phyloP scores from a whole-genome alignment of 2,797 vertebrate species.

The Notoglanidium macrostoma region DNA sequence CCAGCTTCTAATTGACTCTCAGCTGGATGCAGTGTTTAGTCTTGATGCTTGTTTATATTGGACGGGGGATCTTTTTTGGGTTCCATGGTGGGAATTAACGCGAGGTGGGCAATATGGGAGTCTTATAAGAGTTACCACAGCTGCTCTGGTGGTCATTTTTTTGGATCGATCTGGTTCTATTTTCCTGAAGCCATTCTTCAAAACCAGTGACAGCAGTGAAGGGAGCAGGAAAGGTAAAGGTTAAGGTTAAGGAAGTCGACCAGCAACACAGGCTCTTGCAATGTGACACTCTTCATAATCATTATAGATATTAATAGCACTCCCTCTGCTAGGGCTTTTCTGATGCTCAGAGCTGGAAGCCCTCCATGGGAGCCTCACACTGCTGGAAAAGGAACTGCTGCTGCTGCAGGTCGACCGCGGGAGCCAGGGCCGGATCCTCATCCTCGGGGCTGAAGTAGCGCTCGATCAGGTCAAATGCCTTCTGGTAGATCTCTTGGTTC shows the following conservation, averaged over 20 bases:
- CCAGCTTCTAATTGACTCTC: conserved; percentile 31
- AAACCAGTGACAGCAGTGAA: conserved; percentile 69
- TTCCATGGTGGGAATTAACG: conserved; percentile 30
- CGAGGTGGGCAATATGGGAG: conserved; percentile 30
- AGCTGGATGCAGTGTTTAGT: conserved; percentile 41
- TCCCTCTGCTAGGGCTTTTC: conserved; percentile 60
- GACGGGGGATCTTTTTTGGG: conserved; percentile 24
- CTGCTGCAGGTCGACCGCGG: conserved; percentile 92
- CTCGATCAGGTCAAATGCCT: conserved; percentile 97
- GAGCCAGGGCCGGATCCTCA: conserved; percentile 91
- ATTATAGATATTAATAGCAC: conserved; percentile 59
- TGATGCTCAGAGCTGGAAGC: conserved; percentile 92
- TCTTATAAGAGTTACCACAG: conserved; percentile 20
- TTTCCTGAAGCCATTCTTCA: conserved; percentile 58
- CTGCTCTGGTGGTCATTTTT: conserved; percentile 5
- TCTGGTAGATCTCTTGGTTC: conserved; percentile 99
- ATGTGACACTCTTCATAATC: conserved; percentile 66
- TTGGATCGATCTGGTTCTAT: conserved; percentile 9
- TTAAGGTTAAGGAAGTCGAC: conserved; percentile 60
- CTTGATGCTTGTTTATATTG: conserved; percentile 27
- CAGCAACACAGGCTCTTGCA: conserved; percentile 68
- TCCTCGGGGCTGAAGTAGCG: conserved; percentile 97
- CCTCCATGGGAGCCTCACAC: conserved; percentile 97
- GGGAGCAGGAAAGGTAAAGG: conserved; percentile 43
- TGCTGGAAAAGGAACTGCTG: conserved; percentile 99